Conservation (phyloP, 2,888 invertebrate species). For the Dromius quadrimaculatus region DNA sequence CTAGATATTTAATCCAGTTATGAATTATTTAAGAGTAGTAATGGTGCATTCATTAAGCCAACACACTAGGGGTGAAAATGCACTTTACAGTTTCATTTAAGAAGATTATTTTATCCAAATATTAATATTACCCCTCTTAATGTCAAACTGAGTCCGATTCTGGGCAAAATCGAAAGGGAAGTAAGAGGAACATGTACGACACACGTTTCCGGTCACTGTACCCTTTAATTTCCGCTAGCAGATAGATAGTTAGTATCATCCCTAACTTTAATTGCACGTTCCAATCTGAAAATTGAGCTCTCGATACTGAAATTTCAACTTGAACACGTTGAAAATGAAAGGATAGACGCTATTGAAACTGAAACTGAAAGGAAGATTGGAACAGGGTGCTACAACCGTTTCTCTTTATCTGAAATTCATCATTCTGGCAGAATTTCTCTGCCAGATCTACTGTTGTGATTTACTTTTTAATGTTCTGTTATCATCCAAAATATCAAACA, state of each 20-base stretch:
- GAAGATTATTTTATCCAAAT: conserved; percentile 47
- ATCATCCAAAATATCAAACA: too few species aligned
- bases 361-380: too few species aligned
- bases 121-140: conserved; percentile 29
- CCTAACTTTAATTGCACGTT: background rate
- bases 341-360: too few species aligned
- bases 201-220: background rate
- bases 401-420: too few species aligned
- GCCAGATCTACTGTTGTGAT: too few species aligned
- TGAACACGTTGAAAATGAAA: too few species aligned
- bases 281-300: too few species aligned
- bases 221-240: background rate
- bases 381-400: too few species aligned
- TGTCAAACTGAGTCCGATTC: background rate
- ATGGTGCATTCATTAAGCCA: conserved; percentile 32
- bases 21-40: conserved; percentile 27
- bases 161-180: background rate
- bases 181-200: background rate
- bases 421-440: too few species aligned
- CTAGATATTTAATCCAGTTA: conserved; percentile 37
- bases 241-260: background rate
- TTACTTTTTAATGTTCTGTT: too few species aligned
- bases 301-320: too few species aligned
- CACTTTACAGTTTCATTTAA: conserved; percentile 40
- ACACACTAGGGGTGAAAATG: conserved; percentile 7